Percentiles rank a stretch among this genome's conserved stretches.
These are phyloP conservation scores for Scrobipalpa costella DNA, from an alignment of 2,888 invertebrate genomes.

Conservation along the genomic window DNA sequence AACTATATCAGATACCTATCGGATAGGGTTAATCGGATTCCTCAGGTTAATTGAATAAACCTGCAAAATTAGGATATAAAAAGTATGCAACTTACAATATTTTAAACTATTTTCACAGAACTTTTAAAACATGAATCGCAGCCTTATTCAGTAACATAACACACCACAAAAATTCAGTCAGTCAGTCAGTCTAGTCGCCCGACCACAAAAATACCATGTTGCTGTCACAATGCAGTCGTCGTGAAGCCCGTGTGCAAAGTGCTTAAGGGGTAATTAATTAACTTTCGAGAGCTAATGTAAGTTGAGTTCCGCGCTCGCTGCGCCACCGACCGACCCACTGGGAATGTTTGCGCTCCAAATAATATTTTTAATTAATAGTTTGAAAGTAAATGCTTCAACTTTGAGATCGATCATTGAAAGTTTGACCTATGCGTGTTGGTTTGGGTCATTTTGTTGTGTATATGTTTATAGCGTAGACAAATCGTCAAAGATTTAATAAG, in stretches of 20 bases:
- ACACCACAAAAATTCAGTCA: too few species aligned
- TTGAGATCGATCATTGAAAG: neutral
- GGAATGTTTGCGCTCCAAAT: constrained; percentile 18
- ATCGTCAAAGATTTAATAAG: too few species aligned
- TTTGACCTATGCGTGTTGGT: neutral
- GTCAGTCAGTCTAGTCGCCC: too few species aligned
- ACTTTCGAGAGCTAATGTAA: constrained; percentile 22
- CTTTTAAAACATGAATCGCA: too few species aligned
- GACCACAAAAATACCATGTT: neutral
- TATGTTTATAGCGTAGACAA: neutral
- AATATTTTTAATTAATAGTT: constrained; percentile 22
- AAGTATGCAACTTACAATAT: too few species aligned
- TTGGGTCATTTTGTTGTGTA: too few species aligned
- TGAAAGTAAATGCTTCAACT: neutral
- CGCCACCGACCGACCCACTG: constrained; percentile 1
- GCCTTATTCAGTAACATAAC: too few species aligned
- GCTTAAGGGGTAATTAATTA: constrained; percentile 25
- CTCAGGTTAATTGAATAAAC: too few species aligned
- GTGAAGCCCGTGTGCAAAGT: neutral
- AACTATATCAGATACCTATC: too few species aligned
- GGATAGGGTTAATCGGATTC: too few species aligned
- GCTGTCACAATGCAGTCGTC: neutral
- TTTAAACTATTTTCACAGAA: too few species aligned
- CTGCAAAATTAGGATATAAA: too few species aligned
- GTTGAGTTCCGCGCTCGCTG: constrained; percentile 8